Evolutionary conservation across 2,888 invertebrate genomes (phyloP).

Genomic region (Drosophila pseudotalamancana): DNA sequence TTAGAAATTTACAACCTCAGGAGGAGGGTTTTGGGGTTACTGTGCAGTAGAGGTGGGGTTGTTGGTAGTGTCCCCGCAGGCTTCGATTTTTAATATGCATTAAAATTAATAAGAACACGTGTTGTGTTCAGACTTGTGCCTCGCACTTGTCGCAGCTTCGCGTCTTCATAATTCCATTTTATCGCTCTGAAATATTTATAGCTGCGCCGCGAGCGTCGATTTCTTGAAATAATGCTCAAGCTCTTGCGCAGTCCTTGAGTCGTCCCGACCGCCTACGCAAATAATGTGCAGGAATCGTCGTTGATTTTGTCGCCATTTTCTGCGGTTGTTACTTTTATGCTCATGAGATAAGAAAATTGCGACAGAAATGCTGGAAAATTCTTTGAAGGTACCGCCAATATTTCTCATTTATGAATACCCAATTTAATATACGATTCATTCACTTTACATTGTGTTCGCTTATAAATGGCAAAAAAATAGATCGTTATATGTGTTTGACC

Average conservation of each 20-base stretch:
- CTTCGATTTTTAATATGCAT: conserved; percentile 74
- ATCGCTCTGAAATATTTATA: conserved; percentile 77
- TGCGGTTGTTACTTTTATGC: conserved; percentile 74
- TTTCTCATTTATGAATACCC: conserved; percentile 17
- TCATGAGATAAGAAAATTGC: conserved; percentile 68
- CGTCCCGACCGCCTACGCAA: conserved; percentile 1
- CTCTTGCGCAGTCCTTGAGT: conserved; percentile 7
- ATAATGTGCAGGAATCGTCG: conserved; percentile 43
- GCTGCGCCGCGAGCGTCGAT: conserved; percentile 72
- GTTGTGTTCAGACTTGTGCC: conserved; percentile 36
- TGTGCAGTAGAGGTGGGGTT: background rate
- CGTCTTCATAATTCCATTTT: conserved; percentile 72
- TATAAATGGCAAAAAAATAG: conserved; percentile 18
- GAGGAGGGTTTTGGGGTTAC: conserved; percentile 4
- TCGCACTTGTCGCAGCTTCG: conserved; percentile 4
- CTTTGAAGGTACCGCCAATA: conserved; percentile 17
- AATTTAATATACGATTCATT: conserved; percentile 2
- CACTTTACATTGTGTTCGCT: background rate
- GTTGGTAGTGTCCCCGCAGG: conserved; percentile 24
- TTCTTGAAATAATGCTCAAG: conserved; percentile 64
- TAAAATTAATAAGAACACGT: conserved; percentile 80
- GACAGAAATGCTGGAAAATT: conserved; percentile 69
- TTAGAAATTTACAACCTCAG: conserved; percentile 40
- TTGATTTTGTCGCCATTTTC: conserved; percentile 70
- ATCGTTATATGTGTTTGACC: background rate